phyloP scores from a whole-genome alignment of 2,113 vertebrate species.

The Symphodus melops region DNA sequence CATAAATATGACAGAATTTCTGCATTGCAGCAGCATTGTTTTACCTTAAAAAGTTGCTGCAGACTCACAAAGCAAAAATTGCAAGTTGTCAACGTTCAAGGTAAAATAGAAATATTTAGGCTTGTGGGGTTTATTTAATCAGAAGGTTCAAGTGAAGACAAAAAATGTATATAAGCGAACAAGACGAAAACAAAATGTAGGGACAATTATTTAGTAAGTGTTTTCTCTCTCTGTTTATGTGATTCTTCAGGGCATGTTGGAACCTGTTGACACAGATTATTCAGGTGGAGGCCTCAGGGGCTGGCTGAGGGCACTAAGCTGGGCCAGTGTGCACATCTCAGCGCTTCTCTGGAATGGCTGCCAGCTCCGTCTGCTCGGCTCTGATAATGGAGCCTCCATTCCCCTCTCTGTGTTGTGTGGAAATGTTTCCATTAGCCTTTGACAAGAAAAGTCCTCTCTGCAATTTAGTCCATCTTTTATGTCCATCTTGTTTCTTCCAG shows the following conservation, averaged over 20 bases:
- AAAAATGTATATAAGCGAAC: slow-evolving; percentile 2
- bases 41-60: slow-evolving; percentile 16
- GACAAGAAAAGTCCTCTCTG: slow-evolving; percentile 85
- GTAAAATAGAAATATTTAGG: slow-evolving; percentile 25
- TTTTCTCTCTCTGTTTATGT: slow-evolving; percentile 73
- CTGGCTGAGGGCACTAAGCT: slow-evolving; percentile 79
- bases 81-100: slow-evolving; percentile 34
- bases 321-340: slow-evolving; percentile 81
- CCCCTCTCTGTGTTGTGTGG: slow-evolving; percentile 81
- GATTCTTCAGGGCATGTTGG: slow-evolving; percentile 79
- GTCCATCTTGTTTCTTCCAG: slow-evolving; percentile 87
- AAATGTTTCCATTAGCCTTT: slow-evolving; percentile 87
- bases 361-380: slow-evolving; percentile 84
- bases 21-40: slow-evolving; percentile 10
- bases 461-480: slow-evolving; percentile 86
- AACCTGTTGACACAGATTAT: slow-evolving; percentile 88
- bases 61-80: slow-evolving; percentile 25
- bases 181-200: slow-evolving; percentile 48
- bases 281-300: slow-evolving; percentile 82
- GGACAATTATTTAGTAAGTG: slow-evolving; percentile 79
- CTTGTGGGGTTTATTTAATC: slow-evolving; percentile 62
- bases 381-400: slow-evolving; percentile 84
- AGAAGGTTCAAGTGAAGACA: slow-evolving; percentile 73
- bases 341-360: slow-evolving; percentile 81
- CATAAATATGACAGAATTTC: not conserved